Evolutionary conservation across 2,888 invertebrate genomes (phyloP).

Genomic region (Diaperis boleti): DNA sequence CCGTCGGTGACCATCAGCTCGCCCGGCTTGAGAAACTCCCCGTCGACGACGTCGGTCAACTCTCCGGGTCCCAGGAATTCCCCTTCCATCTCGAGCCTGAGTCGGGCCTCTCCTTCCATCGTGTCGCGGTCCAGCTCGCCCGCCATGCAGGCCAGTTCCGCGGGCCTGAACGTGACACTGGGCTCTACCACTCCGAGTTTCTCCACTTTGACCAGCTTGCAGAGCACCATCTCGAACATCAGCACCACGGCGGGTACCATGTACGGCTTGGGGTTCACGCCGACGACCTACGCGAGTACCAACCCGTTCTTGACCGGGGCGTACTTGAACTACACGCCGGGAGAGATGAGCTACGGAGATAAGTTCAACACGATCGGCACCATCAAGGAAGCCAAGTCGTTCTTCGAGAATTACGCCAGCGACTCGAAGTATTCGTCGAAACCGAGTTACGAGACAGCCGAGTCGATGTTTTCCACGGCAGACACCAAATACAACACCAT

Average conservation of each 20-base stretch:
- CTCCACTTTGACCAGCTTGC: slow-evolving; percentile 60
- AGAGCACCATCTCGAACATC: slow-evolving; percentile 61
- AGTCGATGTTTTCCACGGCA: slow-evolving; percentile 41
- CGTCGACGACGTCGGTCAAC: slow-evolving; percentile 51
- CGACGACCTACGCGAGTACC: slow-evolving; percentile 68
- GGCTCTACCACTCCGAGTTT: slow-evolving; percentile 66
- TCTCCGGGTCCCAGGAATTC: slow-evolving; percentile 62
- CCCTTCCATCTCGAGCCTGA: slow-evolving; percentile 61
- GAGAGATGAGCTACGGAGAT: slow-evolving; percentile 55
- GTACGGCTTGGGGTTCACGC: slow-evolving; percentile 55
- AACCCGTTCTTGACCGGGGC: slow-evolving; percentile 72
- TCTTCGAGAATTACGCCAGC: slow-evolving; percentile 60
- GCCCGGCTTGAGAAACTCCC: slow-evolving; percentile 58
- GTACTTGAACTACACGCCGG: slow-evolving; percentile 63
- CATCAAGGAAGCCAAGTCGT: slow-evolving; percentile 57
- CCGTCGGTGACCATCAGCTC: slow-evolving; percentile 56
- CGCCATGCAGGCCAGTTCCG: slow-evolving; percentile 70
- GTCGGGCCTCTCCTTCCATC: slow-evolving; percentile 66
- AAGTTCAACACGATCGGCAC: slow-evolving; percentile 64
- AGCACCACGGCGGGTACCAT: slow-evolving; percentile 59
- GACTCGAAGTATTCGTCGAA: slow-evolving; percentile 34
- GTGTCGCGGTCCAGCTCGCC: slow-evolving; percentile 63
- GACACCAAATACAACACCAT: slow-evolving; percentile 59
- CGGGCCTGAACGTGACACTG: slow-evolving; percentile 74
- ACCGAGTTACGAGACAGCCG: slow-evolving; percentile 48